These are phyloP conservation scores for Thalpophila matura DNA, from an alignment of 2,888 invertebrate genomes.

Conservation along the genomic window DNA sequence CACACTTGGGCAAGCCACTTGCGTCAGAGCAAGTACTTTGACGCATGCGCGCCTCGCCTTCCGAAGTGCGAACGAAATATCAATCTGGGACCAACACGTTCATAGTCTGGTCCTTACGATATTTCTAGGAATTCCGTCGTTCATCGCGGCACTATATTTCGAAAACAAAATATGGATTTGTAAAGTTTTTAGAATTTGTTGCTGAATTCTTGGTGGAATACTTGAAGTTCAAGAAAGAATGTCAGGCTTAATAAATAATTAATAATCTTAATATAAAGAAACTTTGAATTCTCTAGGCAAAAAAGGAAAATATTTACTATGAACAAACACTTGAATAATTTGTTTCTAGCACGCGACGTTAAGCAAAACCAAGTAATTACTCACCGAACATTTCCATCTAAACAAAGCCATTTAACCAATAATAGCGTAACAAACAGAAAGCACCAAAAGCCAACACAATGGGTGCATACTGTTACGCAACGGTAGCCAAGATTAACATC, in stretches of 20 bases:
- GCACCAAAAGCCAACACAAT: conserved; percentile 49
- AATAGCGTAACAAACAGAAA: conserved; percentile 46
- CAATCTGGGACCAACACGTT: conserved; percentile 57
- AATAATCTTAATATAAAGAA: neutral
- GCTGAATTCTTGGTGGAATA: neutral
- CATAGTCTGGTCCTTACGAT: conserved; percentile 49
- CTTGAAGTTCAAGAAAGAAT: neutral
- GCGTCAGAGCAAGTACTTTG: conserved; percentile 70
- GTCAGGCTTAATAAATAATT: neutral
- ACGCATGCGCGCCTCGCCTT: conserved; percentile 67
- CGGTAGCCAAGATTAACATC: conserved; percentile 67
- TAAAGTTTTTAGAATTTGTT: conserved; percentile 9
- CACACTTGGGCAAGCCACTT: conserved; percentile 65
- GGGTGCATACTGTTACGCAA: conserved; percentile 55
- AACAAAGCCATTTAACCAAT: conserved; percentile 35
- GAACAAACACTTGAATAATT: neutral
- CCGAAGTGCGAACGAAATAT: conserved; percentile 60
- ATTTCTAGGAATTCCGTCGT: conserved; percentile 60
- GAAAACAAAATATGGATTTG: conserved; percentile 33
- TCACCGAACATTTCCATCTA: conserved; percentile 17
- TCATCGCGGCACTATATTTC: conserved; percentile 27
- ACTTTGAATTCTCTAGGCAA: too few species aligned
- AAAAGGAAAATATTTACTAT: neutral
- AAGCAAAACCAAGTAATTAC: conserved; percentile 21
- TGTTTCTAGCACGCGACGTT: neutral